Evolutionary conservation across 2,113 vertebrate genomes (phyloP), one percentile per base, ranked within the genome.

Genomic region (Chaenogobius annularis): DNA sequence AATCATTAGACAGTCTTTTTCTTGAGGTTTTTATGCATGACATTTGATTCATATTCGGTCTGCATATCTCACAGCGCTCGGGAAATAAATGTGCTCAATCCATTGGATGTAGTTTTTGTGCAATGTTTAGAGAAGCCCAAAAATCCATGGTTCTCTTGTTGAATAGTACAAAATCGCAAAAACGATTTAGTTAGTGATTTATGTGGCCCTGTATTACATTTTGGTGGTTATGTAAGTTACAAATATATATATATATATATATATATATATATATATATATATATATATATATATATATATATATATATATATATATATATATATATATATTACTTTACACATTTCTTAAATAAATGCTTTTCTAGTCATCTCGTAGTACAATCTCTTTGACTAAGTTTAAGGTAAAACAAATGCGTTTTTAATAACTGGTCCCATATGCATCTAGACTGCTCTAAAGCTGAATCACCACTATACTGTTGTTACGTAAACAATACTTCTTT

Each of bases 11-110:
- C 74, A 87, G 54, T 61, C 67, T 80, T 85, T 82, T 68, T 71
- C 83, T 77, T 88, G 79, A 83, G 83, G 75, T 78, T 87, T 88
- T 87, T 78, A 89, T 31, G 26, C 1, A 31, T 1, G 26, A 1
- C 26, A 31, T 31, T 31, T 43, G 77, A 87, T 83, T 19, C 31
- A 37, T n/a, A 76, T 74, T 23, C 26, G 78, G 82, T 89, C 50
- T 77, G 70, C 79, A 78, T 78, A 2, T n/a, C 19, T 19, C 50
- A 70, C 56, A 35, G 77, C 74, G 86, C 89, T 75, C 76, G 74
- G 87, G 84, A 89, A 77, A 89, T 85, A 83, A 78, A 69, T 75
- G 23, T 72, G 78, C 84, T 85, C 81, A 82, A 85, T 83, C 80
- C 14, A 17, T n/a, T n/a, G n/a, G n/a, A n/a, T 19, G 15, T 7